These are phyloP conservation scores for Semotilus atromaculatus DNA, from an alignment of 2,797 vertebrate species.

Conservation along the genomic window DNA sequence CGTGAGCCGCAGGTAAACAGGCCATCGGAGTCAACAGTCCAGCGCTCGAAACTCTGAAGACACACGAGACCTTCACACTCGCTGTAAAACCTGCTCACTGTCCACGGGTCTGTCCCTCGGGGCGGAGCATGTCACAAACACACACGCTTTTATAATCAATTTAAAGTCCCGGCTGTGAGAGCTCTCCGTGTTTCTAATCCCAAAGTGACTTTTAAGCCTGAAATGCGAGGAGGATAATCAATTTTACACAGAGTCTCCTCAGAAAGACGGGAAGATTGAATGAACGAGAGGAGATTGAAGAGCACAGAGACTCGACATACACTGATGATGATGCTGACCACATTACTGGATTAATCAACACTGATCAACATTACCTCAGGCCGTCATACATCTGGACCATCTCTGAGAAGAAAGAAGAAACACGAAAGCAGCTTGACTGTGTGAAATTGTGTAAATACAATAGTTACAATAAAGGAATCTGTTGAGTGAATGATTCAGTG, in stretches of 20 bases:
- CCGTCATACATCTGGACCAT: too few relatives aligned
- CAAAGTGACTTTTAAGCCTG: conserved; percentile 75
- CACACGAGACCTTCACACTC: conserved; percentile 21
- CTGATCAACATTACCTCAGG: not conserved
- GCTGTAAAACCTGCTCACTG: conserved; percentile 19
- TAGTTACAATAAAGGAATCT: too few relatives aligned
- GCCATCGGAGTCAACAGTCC: conserved; percentile 21
- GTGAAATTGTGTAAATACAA: not conserved
- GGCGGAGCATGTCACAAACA: conserved; percentile 51
- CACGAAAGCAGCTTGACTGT: not conserved
- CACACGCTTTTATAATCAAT: conserved; percentile 75
- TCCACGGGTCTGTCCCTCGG: conserved; percentile 31
- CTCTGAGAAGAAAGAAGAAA: not conserved
- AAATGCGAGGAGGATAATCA: conserved; percentile 71
- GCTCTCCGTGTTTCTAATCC: conserved; percentile 74
- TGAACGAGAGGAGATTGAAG: not conserved
- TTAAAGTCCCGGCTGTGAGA: conserved; percentile 70
- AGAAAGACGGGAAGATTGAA: not conserved
- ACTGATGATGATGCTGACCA: not conserved
- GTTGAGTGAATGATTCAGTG: too few relatives aligned
- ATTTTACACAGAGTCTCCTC: conserved; percentile 61
- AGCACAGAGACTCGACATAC: not conserved
- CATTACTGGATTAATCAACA: not conserved
- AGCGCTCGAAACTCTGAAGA: conserved; percentile 49
- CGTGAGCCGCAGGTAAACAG: conserved; percentile 48